These are phyloP conservation scores for Augochlorella aurata DNA, from an alignment of 2,888 invertebrate genomes.

Conservation along the genomic window DNA sequence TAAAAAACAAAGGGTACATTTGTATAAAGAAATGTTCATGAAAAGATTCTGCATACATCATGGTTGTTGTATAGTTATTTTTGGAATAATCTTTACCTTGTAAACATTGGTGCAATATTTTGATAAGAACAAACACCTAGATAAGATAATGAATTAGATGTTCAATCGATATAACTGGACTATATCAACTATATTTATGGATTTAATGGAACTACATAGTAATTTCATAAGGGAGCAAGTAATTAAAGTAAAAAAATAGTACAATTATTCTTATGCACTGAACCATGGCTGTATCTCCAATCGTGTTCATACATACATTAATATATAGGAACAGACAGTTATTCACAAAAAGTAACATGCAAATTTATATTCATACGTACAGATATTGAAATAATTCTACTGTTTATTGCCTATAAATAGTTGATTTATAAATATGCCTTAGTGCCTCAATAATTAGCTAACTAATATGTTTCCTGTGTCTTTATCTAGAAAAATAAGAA, in stretches of 20 bases:
- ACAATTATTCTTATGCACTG: background rate
- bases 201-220: background rate
- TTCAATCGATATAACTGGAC: slow-evolving; percentile 17
- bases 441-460: background rate
- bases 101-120: slow-evolving; percentile 38
- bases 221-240: background rate
- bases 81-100: slow-evolving; percentile 28
- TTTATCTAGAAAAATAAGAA: slow-evolving; percentile 8
- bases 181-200: background rate
- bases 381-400: background rate
- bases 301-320: background rate
- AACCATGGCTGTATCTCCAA: background rate
- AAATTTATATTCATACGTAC: background rate
- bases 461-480: background rate
- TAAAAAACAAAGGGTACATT: slow-evolving; percentile 8
- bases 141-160: slow-evolving; percentile 49
- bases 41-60: slow-evolving; percentile 26
- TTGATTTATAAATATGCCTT: background rate
- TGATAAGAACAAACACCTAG: slow-evolving; percentile 42
- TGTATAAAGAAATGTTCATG: slow-evolving; percentile 19
- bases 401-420: background rate
- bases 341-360: background rate
- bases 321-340: slow-evolving; percentile 41
- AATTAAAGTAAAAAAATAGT: background rate
- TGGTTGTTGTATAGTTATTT: background rate